phyloP scores from a whole-genome alignment of 2,797 vertebrate genomes.

The Hapalemur alaotrensis region DNA sequence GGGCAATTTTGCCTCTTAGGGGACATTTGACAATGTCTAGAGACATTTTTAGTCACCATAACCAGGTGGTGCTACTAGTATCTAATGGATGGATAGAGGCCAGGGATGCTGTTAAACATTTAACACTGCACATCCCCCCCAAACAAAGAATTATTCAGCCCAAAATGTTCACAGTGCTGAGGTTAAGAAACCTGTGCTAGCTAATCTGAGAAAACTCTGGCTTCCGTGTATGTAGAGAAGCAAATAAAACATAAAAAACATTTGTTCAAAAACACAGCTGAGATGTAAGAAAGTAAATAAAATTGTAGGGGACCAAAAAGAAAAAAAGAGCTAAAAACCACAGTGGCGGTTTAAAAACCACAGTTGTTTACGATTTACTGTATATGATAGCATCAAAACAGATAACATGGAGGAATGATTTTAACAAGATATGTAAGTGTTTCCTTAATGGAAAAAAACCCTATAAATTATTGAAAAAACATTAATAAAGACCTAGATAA shows the following conservation, averaged over 20 bases:
- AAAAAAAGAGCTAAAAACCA: not conserved
- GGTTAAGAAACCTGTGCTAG: not conserved
- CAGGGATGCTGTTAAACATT: not conserved
- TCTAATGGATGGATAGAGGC: not conserved
- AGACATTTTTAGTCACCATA: not conserved
- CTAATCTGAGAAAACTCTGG: not conserved
- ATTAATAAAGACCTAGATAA: constrained; percentile 18
- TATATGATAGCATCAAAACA: not conserved
- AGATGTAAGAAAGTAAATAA: not conserved
- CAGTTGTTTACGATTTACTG: not conserved
- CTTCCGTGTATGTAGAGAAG: not conserved
- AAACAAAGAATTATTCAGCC: not conserved
- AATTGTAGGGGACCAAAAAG: not conserved
- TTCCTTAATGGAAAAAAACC: not conserved
- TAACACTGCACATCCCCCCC: too few species aligned
- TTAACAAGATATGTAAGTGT: not conserved
- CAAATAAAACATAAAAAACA: not conserved
- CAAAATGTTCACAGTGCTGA: not conserved
- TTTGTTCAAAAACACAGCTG: not conserved
- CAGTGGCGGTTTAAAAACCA: not conserved
- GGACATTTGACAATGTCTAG: not conserved
- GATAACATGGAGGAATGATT: not conserved
- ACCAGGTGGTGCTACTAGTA: not conserved
- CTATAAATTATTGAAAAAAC: not conserved
- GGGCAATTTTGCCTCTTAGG: not conserved